These are phyloP conservation scores for Danionella cerebrum DNA, from an alignment of 2,113 vertebrate species.

Conservation along the genomic window DNA sequence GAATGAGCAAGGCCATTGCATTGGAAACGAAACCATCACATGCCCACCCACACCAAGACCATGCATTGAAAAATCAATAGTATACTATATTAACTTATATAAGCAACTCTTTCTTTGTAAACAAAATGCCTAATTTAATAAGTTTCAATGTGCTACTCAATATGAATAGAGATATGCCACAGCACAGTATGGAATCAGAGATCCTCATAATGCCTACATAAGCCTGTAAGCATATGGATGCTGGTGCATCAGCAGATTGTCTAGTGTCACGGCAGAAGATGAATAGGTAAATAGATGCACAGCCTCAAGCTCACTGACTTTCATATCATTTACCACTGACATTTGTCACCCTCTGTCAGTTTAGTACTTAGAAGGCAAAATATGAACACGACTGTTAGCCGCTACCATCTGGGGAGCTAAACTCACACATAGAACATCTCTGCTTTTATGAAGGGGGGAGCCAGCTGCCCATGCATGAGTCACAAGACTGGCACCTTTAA, in stretches of 20 bases:
- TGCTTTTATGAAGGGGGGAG: slow-evolving; percentile 29
- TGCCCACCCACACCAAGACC: slow-evolving; percentile 9
- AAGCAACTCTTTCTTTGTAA: slow-evolving; percentile 16
- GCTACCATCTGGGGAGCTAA: background rate
- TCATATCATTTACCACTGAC: slow-evolving; percentile 8
- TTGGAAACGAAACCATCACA: slow-evolving; percentile 20
- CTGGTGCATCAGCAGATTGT: background rate
- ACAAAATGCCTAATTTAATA: slow-evolving; percentile 19
- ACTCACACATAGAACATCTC: slow-evolving; percentile 31
- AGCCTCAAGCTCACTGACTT: slow-evolving; percentile 19
- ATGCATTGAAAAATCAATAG: background rate
- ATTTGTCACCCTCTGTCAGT: background rate
- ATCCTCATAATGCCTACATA: background rate
- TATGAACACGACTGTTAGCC: slow-evolving; percentile 6
- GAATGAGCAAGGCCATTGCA: too few species aligned
- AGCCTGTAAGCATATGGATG: background rate
- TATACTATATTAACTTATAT: background rate
- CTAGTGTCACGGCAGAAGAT: slow-evolving; percentile 1
- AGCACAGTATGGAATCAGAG: background rate
- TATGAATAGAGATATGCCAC: background rate
- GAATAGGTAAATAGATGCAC: slow-evolving; percentile 14
- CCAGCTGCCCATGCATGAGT: slow-evolving; percentile 31
- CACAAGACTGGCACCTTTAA: slow-evolving; percentile 33
- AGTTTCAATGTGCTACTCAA: slow-evolving; percentile 10
- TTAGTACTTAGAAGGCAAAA: background rate